Evolutionary conservation across 2,888 invertebrate species (phyloP), one percentile per base, ranked within the genome.

Genomic region (Dryobotodes eremita): DNA sequence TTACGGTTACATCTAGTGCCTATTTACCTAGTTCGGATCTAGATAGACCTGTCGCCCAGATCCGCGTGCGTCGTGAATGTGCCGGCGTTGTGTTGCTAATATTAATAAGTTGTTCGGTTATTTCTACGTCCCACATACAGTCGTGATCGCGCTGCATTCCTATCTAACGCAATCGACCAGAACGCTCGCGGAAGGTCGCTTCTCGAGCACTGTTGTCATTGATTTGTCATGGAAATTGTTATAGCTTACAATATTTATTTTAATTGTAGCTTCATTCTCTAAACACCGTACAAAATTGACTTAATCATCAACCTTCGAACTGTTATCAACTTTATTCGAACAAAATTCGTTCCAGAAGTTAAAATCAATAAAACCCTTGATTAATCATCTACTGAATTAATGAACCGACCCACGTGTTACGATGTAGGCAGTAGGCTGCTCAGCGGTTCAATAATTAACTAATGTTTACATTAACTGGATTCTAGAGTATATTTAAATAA

Each of bases 131-230:
- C 93, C 90, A 94, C 92, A 93, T 89, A 80, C 80, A 85, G 91
- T 94, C 95, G 95, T 95, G 94, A 94, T 92, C 92, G 88, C 88
- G 84, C 92, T 89, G 94, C 95, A 95, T 96, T 95, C 96, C 94
- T 86, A 82, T 80, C 90, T 92, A 92, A 95, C 94, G 94, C 94
- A 95, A 95, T 92, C 92, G 91, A 89, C 91, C 89, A 90, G 91
- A 91, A 90, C 91, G 75, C 89, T 87, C 81, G 87, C 89, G 92
- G 93, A 94, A 95, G 95, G 94, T 93, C 94, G 92, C 84, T 71
- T 76, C 31, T 36, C 57, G 73, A 75, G 80, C 77, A 81, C 82
- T 87, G 68, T 85, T 86, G 86, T 87, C 71, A 75, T 86, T 85
- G 26, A 71, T 86, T 89, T 85, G 79, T 75, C 80, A 86, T 89